Percentiles rank a stretch among this genome's conserved stretches.
Conservation (phyloP, 2,888 invertebrate genomes). For the Brachypalpus laphriformis region DNA sequence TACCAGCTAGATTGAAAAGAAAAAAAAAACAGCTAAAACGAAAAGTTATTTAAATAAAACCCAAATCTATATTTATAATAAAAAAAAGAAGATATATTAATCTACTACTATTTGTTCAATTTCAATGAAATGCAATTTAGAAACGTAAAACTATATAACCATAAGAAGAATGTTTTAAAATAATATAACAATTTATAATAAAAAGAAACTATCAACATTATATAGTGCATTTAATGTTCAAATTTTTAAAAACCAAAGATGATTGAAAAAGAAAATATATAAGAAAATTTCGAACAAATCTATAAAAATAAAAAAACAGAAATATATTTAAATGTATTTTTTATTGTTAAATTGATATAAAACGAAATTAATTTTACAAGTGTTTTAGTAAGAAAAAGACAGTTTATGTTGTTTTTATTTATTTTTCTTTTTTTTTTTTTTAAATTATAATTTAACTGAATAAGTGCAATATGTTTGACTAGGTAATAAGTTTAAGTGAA, state of each 20-base stretch:
- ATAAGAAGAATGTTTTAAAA: conserved; percentile 66
- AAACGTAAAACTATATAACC: conserved; percentile 57
- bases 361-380: conserved; percentile 24
- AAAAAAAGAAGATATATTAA: conserved; percentile 40
- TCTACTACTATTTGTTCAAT: conserved; percentile 73
- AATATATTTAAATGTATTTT: conserved; percentile 28
- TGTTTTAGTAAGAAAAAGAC: neutral
- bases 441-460: conserved; percentile 39
- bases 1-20: conserved; percentile 13
- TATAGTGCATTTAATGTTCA: conserved; percentile 72
- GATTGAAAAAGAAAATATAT: neutral
- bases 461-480: conserved; percentile 58
- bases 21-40: conserved; percentile 5
- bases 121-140: conserved; percentile 74
- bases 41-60: conserved; percentile 32
- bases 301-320: conserved; percentile 37
- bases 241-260: conserved; percentile 35
- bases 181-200: conserved; percentile 71
- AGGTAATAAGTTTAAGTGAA: conserved; percentile 46
- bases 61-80: conserved; percentile 63
- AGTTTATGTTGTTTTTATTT: conserved; percentile 15
- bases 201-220: conserved; percentile 44
- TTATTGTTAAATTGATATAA: conserved; percentile 1
- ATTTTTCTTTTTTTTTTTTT: conserved; percentile 7
- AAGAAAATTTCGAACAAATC: conserved; percentile 6